Evolutionary conservation across 2,888 invertebrate species (phyloP), one percentile per base, ranked within the genome.

Genomic region (Nudaria mundana): DNA sequence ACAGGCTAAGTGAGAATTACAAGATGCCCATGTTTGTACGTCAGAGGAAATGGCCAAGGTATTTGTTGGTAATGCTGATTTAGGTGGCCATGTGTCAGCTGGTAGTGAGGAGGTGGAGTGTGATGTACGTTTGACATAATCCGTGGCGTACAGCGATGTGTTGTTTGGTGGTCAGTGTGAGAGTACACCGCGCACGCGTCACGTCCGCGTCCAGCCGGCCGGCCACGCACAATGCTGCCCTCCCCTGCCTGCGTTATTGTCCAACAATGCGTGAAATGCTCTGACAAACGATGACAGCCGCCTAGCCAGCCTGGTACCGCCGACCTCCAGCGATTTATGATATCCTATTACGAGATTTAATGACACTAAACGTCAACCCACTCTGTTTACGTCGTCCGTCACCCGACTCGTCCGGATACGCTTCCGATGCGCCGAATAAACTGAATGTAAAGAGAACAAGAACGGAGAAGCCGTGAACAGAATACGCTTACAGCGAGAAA

Each of bases 251-350:
- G 86, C 87, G 83, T 83, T 86, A 85, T 88, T 83, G 84, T 82
- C 86, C 87, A 84, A 86, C 88, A 85, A 87, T 80, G 88, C 88
- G 87, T 87, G 87, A 88, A 89, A 88, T 81, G 84, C 81, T 76
- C 88, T 89, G 89, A 89, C 89, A 89, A 88, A 89, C 89, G 89
- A 89, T 86, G 89, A 87, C 89, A 87, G 81, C 78, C 78, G 78
- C 77, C 79, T 79, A 73, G 76, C 71, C 74, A 59, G 73, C 74
- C 76, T 71, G 67, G 72, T 70, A 66, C 76, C 71, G 74, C 73
- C 82, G 80, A 80, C 84, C 85, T 83, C 81, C 80, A 70, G 79
- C 86, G 76, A 88, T 88, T 87, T 88, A 88, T 85, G 86, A 83
- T 85, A 83, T 82, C 87, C 87, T 87, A 86, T 85, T 87, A 86